Evolutionary conservation across 2,797 vertebrate genomes (phyloP), one percentile per base, ranked within the genome.

Genomic region (Psittacula echo): DNA sequence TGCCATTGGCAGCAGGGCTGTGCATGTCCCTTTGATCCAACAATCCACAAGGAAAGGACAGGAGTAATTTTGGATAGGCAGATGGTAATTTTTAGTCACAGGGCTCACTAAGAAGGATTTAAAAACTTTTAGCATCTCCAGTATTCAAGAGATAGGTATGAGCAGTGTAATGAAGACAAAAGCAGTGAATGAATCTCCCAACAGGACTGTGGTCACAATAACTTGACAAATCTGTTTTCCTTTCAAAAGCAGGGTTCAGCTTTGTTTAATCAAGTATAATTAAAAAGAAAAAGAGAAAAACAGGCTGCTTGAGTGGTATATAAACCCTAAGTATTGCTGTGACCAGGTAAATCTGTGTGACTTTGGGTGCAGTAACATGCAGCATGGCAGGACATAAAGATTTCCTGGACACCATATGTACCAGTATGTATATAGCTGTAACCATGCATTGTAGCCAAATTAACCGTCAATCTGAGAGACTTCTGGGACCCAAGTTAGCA

Each of bases 301-400:
- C 7, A 22, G 3, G 3, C 34, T 50, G 5, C 17, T 74, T 72
- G 68, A 19, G 12, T 79, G 24, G 8, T 27, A 64, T 21, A 26
- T 5, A 78, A 51, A 11, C 9, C 4, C 4, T 50, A 44, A 64
- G 6, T 54, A n/a, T 39, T 65, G 10, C 12, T 78, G n/a, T 64
- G 32, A 45, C 19, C 11, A 42, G n/a, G 17, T 48, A 61, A 87
- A 61, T 39, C 44, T 8, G 2, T n/a, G 27, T 51, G 45, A 42
- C 61, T 76, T 73, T 20, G 29, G 56, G 32, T 0, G 0, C 37
- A 39, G 8, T 24, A 14, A 11, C 42, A 26, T 8, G 22, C n/a
- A 76, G 29, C 22, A 23, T 11, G 41, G 39, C 42, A 71, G 44
- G 24, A 34, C 44, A 44, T 11, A 27, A 23, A 68, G 44, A 60